Base-by-base conservation (phyloP, 2,797 vertebrate species). In the Bovichtus variegatus region DNA sequence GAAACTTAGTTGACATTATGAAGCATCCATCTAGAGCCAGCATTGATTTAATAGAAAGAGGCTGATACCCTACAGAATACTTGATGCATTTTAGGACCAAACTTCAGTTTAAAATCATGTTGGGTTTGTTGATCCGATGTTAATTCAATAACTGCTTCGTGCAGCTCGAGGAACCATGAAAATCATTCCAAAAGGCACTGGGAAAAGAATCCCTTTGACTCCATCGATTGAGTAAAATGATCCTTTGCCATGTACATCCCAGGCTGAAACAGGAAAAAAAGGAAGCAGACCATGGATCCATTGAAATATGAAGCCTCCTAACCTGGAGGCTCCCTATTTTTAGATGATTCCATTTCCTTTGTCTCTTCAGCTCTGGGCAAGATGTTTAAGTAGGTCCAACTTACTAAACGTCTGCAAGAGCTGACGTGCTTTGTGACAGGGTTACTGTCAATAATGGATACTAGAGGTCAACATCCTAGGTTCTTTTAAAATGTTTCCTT, bases 281-380 rank as follows among this genome's bases (percentile, higher is more conserved):
- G 43, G 40, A 77, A 89, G 69, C 51, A 72, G 60, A 71, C 38
- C 54, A 70, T 41, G 63, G 68, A 80, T 88, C 80, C 76, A 76
- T 57, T 77, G 78, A 90, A 84, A 91, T 82, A 78, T 76, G 64
- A 90, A 87, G 85, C 75, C 76, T 90, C 57, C 71, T 50, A 81
- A 91, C 85, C 76, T 78, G 55, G 47, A 82, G 68, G 81, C 65
- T 71, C 29, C 76, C 80, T 89, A 90, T 88, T 91, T 92, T 89
- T 83, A 90, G 81, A 82, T 41, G 53, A 46, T 64, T 83, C 63
- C 3, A 50, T 85, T 85, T 82, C 41, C 74, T 84, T 78, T 58
- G 53, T 75, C 69, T 80, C 55, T 63, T 65, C 58, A 15, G 71
- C 76, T 89, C 70, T 69, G 71, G 81, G 80, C 69, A 31, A 68